Percentiles rank a stretch among this genome's conserved stretches.
Evolutionary conservation across 2,113 vertebrate species (phyloP).

Genomic region (Hippocampus guttulatus): DNA sequence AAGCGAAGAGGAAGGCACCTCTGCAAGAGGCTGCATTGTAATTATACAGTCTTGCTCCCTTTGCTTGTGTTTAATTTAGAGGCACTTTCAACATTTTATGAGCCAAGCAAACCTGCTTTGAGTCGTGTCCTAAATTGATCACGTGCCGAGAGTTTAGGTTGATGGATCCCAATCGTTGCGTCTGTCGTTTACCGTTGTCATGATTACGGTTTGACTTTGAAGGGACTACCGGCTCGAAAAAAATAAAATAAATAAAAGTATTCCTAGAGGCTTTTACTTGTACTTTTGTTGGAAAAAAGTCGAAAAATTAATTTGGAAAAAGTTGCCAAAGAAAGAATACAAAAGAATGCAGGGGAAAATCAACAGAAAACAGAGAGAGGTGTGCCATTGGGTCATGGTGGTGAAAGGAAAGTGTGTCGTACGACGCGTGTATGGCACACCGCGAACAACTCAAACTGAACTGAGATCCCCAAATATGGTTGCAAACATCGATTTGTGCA

Average conservation of each 20-base stretch:
- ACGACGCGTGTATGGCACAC: too few species aligned
- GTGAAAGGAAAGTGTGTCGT: too few species aligned
- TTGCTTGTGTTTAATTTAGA: background rate
- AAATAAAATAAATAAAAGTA: too few species aligned
- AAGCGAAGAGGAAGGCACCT: slow-evolving; percentile 1
- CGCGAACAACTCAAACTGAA: too few species aligned
- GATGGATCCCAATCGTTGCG: background rate
- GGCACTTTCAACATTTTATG: background rate
- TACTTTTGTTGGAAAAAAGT: background rate
- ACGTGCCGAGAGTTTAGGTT: background rate
- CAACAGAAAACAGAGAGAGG: background rate
- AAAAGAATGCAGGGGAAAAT: background rate
- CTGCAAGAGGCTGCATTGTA: background rate
- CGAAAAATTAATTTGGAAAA: background rate
- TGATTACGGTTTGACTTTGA: background rate
- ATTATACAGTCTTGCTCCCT: background rate
- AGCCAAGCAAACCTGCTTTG: background rate
- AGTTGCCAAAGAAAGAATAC: background rate
- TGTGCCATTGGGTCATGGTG: background rate
- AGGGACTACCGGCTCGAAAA: background rate
- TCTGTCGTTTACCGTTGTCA: too few species aligned
- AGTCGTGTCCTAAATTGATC: background rate
- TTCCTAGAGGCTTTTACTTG: too few species aligned
- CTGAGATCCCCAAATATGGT: too few species aligned
- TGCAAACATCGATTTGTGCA: too few species aligned